Base-by-base conservation (phyloP, 2,888 invertebrate genomes). In the Vesta saturnalis region DNA sequence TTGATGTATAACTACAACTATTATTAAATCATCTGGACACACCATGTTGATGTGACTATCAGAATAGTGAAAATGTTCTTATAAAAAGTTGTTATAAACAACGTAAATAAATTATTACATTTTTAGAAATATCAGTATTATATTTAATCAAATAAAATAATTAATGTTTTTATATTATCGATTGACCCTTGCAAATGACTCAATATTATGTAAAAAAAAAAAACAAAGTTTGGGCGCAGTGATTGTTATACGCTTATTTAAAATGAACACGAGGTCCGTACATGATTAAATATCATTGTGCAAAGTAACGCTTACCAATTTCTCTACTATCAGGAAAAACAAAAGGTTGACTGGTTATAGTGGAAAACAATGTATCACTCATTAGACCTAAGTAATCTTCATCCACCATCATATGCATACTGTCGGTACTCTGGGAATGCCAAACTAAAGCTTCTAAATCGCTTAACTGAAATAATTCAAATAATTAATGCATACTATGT, bases 311-410 rank as follows among this genome's bases (percentile, higher is more conserved):
- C 58, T 16, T 87, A 97, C 97, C 94, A 77, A 98, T 95, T 88
- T 99, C 99, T 85, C 96, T 89, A 61, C 96, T 93, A 86, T 98
- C 97, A 10, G 99, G 99, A 85, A 99, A 99, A 72, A 94, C 93
- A 86, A 97, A 96, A 5, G 97, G 96, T 83, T 95, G 93, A 83
- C 92, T 92, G 73, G 89, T 90, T 79, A 94, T 94, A 76, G 94
- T 94, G 61, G 95, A 94, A 85, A 96, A 96, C 60, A 96, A 88
- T 12, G 95, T 95, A 83, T 96, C 96, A 80, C 93, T 94, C 90
- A 94, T 94, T 81, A 94, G 89, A 82, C 91, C 92, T 89, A 94
- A 92, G 80, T 94, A 92, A 83, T 94, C 94, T 84, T 94, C 93
- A 86, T 94, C 94, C 75, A 92, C 90, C 85, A 93, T 89, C 91